Evolutionary conservation across 2,113 vertebrate genomes (phyloP), one percentile per base, ranked within the genome.

Genomic region (Rhea pennata): DNA sequence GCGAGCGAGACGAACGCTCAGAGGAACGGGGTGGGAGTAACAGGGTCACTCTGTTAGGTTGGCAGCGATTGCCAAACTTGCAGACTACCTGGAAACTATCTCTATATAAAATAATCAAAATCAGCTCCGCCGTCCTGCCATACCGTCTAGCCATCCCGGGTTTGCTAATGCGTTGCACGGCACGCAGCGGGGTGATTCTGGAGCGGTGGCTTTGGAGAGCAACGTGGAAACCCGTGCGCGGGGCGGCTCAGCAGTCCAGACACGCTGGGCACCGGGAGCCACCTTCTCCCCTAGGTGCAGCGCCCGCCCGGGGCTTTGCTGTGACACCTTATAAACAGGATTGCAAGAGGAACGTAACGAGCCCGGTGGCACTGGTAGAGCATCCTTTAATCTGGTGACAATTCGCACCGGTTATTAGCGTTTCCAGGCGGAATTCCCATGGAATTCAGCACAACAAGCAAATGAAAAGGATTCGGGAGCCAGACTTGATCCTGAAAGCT

Each of bases 81-180:
- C 75, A 84, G 93, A 92, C 78, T 96, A 95, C 96, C 90, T 61
- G 84, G 65, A 89, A 96, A 95, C 90, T 96, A 94, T 93, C 93
- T 96, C 90, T 97, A 90, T 81, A 92, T 88, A 96, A 97, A 97
- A 96, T 90, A 96, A 97, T 92, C 92, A 84, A 96, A 97, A 95
- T 94, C 94, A 97, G 90, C 96, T 95, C 88, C 84, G 86, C 79
- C 88, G 21, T 84, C 80, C 66, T 65, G 93, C 92, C 86, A 77
- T 42, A 77, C 93, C 44, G 9, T 42, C 76, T 77, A 2, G 0
- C 79, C 46, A n/a, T 17, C 0, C 1, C 85, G 93, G 95, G 95
- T 96, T 77, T 70, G 92, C 51, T 67, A 5, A 0, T 39, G 82
- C 76, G 92, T 90, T 1, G 6, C 81, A 79, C 11, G 14, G 84